Evolutionary conservation across 2,113 vertebrate genomes (phyloP).

Genomic region (Tupaia tana): DNA sequence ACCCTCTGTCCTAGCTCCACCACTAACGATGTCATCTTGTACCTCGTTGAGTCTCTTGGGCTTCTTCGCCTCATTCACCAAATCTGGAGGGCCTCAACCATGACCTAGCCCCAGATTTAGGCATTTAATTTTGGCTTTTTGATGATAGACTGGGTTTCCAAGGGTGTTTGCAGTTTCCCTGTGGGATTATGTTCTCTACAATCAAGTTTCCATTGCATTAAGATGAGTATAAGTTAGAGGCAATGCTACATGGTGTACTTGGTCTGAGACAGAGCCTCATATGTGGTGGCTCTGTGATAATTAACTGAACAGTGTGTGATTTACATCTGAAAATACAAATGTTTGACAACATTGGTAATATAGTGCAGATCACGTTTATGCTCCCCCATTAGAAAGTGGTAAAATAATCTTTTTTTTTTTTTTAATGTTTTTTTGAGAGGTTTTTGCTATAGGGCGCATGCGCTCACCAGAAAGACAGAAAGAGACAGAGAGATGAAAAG

Average conservation of each 20-base stretch:
- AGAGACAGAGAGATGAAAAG: too few relatives aligned
- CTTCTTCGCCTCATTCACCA: not conserved
- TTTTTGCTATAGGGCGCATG: too few relatives aligned
- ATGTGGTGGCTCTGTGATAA: not conserved
- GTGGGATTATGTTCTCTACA: not conserved
- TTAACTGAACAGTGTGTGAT: not conserved
- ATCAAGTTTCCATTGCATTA: not conserved
- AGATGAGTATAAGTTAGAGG: not conserved
- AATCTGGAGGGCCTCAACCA: not conserved
- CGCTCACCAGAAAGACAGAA: too few relatives aligned
- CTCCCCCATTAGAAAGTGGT: not conserved
- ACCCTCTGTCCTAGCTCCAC: not conserved
- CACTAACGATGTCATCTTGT: not conserved
- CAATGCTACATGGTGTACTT: not conserved
- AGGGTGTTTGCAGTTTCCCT: conserved; percentile 25
- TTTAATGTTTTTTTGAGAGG: too few relatives aligned
- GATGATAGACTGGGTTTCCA: conserved; percentile 46
- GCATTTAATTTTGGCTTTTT: conserved; percentile 63
- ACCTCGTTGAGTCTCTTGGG: not conserved
- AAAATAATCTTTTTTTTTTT: not conserved
- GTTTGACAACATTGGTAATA: not conserved
- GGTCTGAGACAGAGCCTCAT: not conserved
- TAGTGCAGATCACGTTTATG: not conserved
- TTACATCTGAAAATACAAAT: not conserved
- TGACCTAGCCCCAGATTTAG: not conserved